Base-by-base conservation (phyloP, 2,113 vertebrate species). In the Euleptes europaea region DNA sequence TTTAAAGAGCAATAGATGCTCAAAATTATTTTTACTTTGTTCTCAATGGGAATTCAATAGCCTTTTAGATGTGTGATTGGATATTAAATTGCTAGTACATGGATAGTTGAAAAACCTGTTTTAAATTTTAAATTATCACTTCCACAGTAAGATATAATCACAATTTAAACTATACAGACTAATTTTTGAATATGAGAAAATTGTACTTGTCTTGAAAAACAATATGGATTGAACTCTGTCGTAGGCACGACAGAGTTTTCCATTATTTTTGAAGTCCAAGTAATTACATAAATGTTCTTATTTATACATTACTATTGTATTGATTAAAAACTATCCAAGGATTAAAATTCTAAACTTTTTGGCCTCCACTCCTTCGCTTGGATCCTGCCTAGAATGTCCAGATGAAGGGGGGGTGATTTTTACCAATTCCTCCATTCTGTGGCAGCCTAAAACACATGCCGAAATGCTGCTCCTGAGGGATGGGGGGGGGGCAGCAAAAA, bases 11-110 rank as follows among this genome's bases (percentile, higher is more conserved):
- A 82, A 70, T 8, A 76, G 49, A 76, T 57, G 65, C 81, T 82
- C 76, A 82, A 81, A 80, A 84, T 70, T 66, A 67, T 19, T 47
- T 69, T 47, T 49, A 12, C 33, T 82, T 67, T 86, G 51, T 82
- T 70, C 79, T 70, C 38, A 70, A 77, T 57, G 47, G n/a, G 49
- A 77, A 40, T 82, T 76, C 49, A 60, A 51, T 28, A 81, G 44
- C 7, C 5, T 44, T 66, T 75, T 82, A 28, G 78, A 67, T 75
- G 38, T 57, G 28, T 40, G 63, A 81, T 67, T 40, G 35, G 71
- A 69, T 28, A 57, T 54, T 57, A 35, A 76, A 82, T 82, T 82
- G 31, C 47, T 35, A 69, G 21, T 57, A 76, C 3, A 70, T 70
- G 28, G 9, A 65, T 79, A 66, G 42, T 33, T 78, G 33, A 42